Base-by-base conservation (phyloP, 2,888 invertebrate genomes). In the Eilema caniola region DNA sequence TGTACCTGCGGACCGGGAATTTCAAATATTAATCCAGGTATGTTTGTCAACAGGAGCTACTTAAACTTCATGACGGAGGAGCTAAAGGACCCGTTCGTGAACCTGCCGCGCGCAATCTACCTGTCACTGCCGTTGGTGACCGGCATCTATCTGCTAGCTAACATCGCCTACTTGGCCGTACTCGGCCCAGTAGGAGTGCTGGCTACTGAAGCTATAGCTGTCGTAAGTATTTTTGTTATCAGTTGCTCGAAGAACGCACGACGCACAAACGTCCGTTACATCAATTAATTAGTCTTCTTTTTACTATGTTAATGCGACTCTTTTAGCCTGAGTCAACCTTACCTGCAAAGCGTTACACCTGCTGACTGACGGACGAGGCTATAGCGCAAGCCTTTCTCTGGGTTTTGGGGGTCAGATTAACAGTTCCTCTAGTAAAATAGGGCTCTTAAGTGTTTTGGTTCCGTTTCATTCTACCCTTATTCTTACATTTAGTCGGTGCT, bases 21-120 rank as follows among this genome's bases (percentile, higher is more conserved):
- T 20, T 47, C 20, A 20, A 25, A 64, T 31, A 65, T 33, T 65
- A 65, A 65, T 56, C 3, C n/a, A 16, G 10, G 16, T 23, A 16
- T 63, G 59, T n/a, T 31, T 59, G 24, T 20, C 61, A 2, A 61
- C 53, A 97, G 97, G 97, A 98, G 97, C 89, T 98, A 98, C 89
- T 93, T 99, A 72, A 99, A 98, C 92, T 98, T 98, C 88, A 98
- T 99, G 97, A 99, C 98, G 3, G 98, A 99, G 91, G 99, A 99
- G 90, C 91, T 99, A 31, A 97, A 96, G 84, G 96, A 98, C 90
- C 98, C 98, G 1, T 98, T 97, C 87, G 96, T 97, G 83, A 99
- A 99, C 93, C 95, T 99, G 28, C 99, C 99, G 2, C 96, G 98
- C 69, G 99, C 99, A 23, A 99, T 99, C 86, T 98, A 98, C 89